phyloP scores from a whole-genome alignment of 2,888 invertebrate species.

The Parnassius smintheus region DNA sequence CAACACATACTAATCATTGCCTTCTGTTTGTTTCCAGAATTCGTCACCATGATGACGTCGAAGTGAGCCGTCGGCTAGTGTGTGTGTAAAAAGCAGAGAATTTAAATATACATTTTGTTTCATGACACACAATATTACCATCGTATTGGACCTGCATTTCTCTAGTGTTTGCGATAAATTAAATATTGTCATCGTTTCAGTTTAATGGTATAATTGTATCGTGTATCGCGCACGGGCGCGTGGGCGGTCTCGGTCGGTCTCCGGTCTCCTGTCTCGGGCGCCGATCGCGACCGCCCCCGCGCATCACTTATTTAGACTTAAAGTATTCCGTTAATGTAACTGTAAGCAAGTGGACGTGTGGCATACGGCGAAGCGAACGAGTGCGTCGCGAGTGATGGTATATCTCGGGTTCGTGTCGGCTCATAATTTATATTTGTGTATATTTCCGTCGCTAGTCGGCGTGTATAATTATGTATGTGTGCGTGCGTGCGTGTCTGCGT shows the following conservation, averaged over 20 bases:
- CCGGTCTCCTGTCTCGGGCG: constrained; percentile 24
- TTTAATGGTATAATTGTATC: constrained; percentile 62
- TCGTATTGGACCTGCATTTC: constrained; percentile 83
- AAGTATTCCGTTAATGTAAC: constrained; percentile 80
- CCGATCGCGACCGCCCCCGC: constrained; percentile 41
- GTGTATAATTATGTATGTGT: constrained; percentile 28
- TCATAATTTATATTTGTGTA: constrained; percentile 65
- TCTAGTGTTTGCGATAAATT: constrained; percentile 82
- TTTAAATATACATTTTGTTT: constrained; percentile 83
- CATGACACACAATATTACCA: constrained; percentile 82
- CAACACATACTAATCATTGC: constrained; percentile 37
- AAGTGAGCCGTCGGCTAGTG: constrained; percentile 92
- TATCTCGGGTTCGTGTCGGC: constrained; percentile 58
- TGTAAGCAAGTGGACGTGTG: constrained; percentile 75
- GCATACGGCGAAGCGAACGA: constrained; percentile 70
- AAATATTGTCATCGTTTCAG: constrained; percentile 79
- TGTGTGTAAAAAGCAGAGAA: constrained; percentile 82
- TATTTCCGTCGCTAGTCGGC: constrained; percentile 39
- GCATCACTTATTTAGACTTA: constrained; percentile 73
- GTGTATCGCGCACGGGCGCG: constrained; percentile 36
- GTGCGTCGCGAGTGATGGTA: constrained; percentile 73
- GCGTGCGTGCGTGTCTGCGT: constrained; percentile 36
- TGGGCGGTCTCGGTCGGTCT: constrained; percentile 38
- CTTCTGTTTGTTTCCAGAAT: constrained; percentile 87
- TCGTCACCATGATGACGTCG: constrained; percentile 99